A percentile compares a stretch with the other conserved stretches of the same genome.
Conservation (phyloP, 2,113 vertebrate genomes). For the Seriola aureovittata region DNA sequence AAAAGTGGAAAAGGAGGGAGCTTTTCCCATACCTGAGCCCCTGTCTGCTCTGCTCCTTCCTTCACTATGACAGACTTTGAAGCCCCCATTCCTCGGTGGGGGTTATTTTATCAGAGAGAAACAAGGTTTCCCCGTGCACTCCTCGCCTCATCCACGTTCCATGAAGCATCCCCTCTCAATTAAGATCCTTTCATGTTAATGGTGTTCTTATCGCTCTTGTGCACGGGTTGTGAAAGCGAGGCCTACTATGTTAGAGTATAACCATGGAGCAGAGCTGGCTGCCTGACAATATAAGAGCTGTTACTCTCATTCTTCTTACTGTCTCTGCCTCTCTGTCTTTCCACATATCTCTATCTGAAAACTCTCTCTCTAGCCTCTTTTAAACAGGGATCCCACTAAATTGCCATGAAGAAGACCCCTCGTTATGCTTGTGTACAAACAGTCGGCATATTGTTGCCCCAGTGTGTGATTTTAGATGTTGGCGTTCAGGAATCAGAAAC, state of each 20-base stretch:
- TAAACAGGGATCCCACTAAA: no score
- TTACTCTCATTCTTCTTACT: conserved; percentile 55
- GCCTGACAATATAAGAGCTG: conserved; percentile 52
- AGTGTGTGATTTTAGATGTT: no score
- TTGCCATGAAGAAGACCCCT: no score
- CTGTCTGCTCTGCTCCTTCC: conserved; percentile 49
- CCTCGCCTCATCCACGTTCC: conserved; percentile 65
- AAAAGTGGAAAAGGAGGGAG: conserved; percentile 40
- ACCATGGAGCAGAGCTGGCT: conserved; percentile 56
- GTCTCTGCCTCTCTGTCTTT: conserved; percentile 38
- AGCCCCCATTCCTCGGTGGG: conserved; percentile 56
- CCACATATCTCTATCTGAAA: conserved; percentile 40
- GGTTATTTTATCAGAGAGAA: conserved; percentile 75
- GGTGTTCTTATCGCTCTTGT: conserved; percentile 77
- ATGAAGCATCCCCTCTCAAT: conserved; percentile 80
- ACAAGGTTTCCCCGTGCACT: conserved; percentile 62
- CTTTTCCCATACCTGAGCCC: conserved; percentile 54
- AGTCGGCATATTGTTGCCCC: no score
- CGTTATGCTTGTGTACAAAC: no score
- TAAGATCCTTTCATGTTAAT: conserved; percentile 84
- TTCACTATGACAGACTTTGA: conserved; percentile 65
- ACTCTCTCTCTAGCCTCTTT: conserved; percentile 7
- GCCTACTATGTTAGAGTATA: conserved; percentile 60
- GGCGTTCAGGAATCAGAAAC: no score
- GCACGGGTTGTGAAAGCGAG: conserved; percentile 72